Conservation (phyloP, 2,888 invertebrate species). For the Temnothorax rugatulus region DNA sequence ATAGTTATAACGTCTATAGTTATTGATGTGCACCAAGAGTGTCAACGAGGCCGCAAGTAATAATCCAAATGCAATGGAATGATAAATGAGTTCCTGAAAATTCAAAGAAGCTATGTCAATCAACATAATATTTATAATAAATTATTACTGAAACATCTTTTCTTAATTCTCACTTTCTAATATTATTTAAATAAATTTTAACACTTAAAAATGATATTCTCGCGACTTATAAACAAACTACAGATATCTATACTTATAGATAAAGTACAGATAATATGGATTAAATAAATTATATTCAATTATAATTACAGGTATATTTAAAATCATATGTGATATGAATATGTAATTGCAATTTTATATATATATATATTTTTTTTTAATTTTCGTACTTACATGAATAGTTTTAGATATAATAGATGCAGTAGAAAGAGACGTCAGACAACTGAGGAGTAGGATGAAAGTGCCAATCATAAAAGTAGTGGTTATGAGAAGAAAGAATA, state of each 20-base stretch:
- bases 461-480: constrained; percentile 94
- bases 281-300: neutral
- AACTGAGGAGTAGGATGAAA: constrained; percentile 91
- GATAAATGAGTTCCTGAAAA: constrained; percentile 94
- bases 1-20: constrained; percentile 85
- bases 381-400: constrained; percentile 89
- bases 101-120: neutral
- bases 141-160: neutral
- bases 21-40: constrained; percentile 90
- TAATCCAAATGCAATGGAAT: constrained; percentile 91
- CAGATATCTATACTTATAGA: neutral
- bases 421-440: constrained; percentile 92
- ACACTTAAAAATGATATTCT: constrained; percentile 9
- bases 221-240: neutral
- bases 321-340: neutral
- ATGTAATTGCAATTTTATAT: neutral
- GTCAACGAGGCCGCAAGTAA: constrained; percentile 91
- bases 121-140: neutral
- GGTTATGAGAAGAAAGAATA: constrained; percentile 92
- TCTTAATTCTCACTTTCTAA: neutral
- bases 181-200: constrained; percentile 20
- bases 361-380: neutral
- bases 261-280: neutral
- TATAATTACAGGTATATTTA: neutral
- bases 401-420: constrained; percentile 95